A percentile compares a stretch with the other conserved stretches of the same genome.
Evolutionary conservation across 2,888 invertebrate species (phyloP).

Genomic region (Campoplex capitator): DNA sequence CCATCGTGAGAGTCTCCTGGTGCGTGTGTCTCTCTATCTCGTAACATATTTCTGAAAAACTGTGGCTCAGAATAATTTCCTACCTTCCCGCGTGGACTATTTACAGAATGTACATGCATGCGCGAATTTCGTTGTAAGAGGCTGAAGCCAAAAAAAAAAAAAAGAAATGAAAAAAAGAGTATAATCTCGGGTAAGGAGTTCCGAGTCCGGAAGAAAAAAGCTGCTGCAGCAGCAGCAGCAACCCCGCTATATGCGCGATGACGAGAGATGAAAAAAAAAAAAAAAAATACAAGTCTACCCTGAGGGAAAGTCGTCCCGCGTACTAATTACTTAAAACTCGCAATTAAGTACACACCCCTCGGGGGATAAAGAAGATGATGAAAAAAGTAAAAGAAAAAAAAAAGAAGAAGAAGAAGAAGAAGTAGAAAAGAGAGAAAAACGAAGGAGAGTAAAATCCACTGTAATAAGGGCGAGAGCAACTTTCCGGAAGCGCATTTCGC

Average conservation of each 20-base stretch:
- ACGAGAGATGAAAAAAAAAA: slow-evolving; percentile 8
- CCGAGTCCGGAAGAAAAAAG: slow-evolving; percentile 13
- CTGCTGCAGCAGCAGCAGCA: background rate
- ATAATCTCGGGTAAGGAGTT: slow-evolving; percentile 18
- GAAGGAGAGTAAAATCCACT: slow-evolving; percentile 38
- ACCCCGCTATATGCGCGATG: too few relatives aligned
- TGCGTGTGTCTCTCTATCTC: background rate
- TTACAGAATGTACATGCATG: background rate
- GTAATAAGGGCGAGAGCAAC: slow-evolving; percentile 67
- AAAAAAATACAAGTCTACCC: background rate
- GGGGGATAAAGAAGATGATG: slow-evolving; percentile 31
- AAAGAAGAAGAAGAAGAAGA: slow-evolving; percentile 14
- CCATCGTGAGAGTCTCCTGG: background rate
- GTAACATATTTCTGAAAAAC: background rate
- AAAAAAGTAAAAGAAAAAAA: slow-evolving; percentile 38
- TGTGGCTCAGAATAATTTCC: background rate
- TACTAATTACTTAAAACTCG: slow-evolving; percentile 80
- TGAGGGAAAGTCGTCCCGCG: slow-evolving; percentile 45
- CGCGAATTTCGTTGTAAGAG: slow-evolving; percentile 14
- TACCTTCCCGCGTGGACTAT: slow-evolving; percentile 2
- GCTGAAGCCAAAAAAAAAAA: background rate
- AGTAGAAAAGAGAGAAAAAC: slow-evolving; percentile 37
- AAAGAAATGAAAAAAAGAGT: background rate
- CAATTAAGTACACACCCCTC: slow-evolving; percentile 77
- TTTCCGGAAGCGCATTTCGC: slow-evolving; percentile 80